Conservation (phyloP, 2,797 vertebrate species). For the Tauraco hartlaubi region DNA sequence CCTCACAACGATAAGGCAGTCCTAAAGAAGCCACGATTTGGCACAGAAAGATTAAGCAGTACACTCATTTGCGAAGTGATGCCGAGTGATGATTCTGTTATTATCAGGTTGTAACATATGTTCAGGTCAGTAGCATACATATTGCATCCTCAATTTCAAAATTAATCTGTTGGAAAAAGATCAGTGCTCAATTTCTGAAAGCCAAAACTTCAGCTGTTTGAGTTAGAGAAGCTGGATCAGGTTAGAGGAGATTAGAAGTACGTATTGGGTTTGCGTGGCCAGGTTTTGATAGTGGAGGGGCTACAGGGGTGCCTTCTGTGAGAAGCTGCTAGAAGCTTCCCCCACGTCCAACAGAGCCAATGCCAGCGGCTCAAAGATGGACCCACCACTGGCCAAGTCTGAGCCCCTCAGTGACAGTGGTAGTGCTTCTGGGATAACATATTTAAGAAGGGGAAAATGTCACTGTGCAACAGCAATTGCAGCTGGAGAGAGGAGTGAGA, state of each 20-base stretch:
- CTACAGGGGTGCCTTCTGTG: too few species aligned
- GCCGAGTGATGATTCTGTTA: constrained; percentile 40
- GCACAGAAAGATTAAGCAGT: constrained; percentile 51
- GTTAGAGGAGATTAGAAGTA: neutral
- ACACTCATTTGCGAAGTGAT: constrained; percentile 53
- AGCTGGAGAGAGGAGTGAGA: too few species aligned
- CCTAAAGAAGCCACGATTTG: constrained; percentile 15
- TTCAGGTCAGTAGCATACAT: constrained; percentile 53
- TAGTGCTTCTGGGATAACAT: too few species aligned
- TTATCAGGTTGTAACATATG: constrained; percentile 67
- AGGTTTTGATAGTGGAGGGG: too few species aligned
- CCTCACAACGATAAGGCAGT: neutral
- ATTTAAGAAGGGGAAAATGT: too few species aligned
- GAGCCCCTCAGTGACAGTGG: too few species aligned
- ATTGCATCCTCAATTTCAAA: constrained; percentile 26
- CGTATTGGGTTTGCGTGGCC: too few species aligned
- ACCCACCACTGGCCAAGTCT: too few species aligned
- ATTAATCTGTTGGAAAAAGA: constrained; percentile 22
- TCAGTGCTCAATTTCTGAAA: neutral
- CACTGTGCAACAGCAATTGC: too few species aligned
- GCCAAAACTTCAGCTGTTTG: constrained; percentile 22
- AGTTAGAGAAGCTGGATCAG: neutral
- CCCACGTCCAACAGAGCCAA: too few species aligned
- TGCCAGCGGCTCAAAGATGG: too few species aligned
- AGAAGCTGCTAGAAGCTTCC: too few species aligned